Evolutionary conservation across 1,140 invertebrate species (phyloP), one percentile per base, ranked within the genome.

Genomic region (Sycophaga agraensis): DNA sequence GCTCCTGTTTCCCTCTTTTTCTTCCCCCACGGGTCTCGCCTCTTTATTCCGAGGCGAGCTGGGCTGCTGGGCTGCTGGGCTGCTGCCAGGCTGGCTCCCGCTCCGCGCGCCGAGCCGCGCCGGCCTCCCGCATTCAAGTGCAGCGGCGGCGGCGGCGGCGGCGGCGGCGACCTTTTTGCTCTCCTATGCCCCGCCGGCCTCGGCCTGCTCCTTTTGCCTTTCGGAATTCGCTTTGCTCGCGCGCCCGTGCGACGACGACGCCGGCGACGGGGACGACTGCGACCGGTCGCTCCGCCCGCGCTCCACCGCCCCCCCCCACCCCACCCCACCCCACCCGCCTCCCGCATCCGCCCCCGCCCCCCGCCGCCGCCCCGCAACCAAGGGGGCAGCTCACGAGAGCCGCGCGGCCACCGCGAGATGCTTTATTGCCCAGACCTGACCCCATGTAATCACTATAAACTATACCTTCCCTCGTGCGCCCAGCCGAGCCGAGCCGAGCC

Each of bases 371-470:
- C n/a, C n/a, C n/a, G n/a, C n/a, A n/a, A n/a, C n/a, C n/a, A n/a
- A n/a, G n/a, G n/a, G n/a, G 1, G 7, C 6, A 31, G 46, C 26
- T n/a, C 12, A 49, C 28, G 62, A 31, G 40, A 64, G 67, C 28
- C 60, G 63, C 60, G 49, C 61, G 66, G 72, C 75, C 76, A 77
- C 75, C 73, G 68, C 74, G 64, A 57, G 68, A 78, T 79, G 77
- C 68, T 80, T 80, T 80, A 80, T 79, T 79, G 72, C 76, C 68
- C 62, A 45, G 74, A 79, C 76, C 75, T 80, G 78, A 79, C 77
- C 77, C 75, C 76, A 74, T 79, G 78, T 77, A 79, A 79, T 80
- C 78, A 79, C 77, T 79, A 79, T 79, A 80, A 78, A 78, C 76
- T 76, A 79, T 79, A 77, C 70, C 72, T 78, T 74, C 31, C 70